These are phyloP conservation scores for Archips xylosteana DNA, from an alignment of 2,888 invertebrate species.

Conservation along the genomic window DNA sequence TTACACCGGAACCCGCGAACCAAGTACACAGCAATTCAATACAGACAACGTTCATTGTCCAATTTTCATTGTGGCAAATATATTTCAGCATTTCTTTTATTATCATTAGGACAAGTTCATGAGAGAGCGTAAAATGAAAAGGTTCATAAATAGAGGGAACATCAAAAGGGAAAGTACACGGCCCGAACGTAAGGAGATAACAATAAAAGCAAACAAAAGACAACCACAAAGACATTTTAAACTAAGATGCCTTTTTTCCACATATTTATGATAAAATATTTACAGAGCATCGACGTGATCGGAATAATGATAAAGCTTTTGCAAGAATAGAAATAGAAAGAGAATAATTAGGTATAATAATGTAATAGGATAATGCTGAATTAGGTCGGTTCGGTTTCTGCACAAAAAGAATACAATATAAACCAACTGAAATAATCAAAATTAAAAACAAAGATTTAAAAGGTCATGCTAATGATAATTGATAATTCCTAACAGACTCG, in stretches of 20 bases:
- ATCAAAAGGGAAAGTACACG: slow-evolving; percentile 49
- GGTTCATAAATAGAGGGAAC: slow-evolving; percentile 48
- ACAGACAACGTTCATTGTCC: slow-evolving; percentile 20
- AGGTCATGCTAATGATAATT: not conserved
- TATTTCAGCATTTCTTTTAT: slow-evolving; percentile 26
- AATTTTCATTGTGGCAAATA: slow-evolving; percentile 15
- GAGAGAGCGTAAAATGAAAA: slow-evolving; percentile 26
- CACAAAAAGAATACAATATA: not conserved
- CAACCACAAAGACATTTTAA: slow-evolving; percentile 53
- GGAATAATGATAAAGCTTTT: slow-evolving; percentile 60
- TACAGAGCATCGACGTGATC: slow-evolving; percentile 57
- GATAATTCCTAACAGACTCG: no score
- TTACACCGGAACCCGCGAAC: not conserved
- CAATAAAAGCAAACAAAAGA: slow-evolving; percentile 56
- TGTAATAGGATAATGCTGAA: slow-evolving; percentile 57
- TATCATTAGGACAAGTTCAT: slow-evolving; percentile 14
- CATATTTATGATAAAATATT: slow-evolving; percentile 55
- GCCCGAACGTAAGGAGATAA: slow-evolving; percentile 53
- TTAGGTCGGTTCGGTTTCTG: not conserved
- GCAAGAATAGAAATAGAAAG: slow-evolving; percentile 63
- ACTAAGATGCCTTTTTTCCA: slow-evolving; percentile 50
- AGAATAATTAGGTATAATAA: slow-evolving; percentile 75
- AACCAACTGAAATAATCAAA: not conserved
- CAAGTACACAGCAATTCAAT: slow-evolving; percentile 14
- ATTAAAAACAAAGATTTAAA: not conserved